Evolutionary conservation across 1,140 invertebrate species (phyloP).

Genomic region (Eufriesea mexicana): DNA sequence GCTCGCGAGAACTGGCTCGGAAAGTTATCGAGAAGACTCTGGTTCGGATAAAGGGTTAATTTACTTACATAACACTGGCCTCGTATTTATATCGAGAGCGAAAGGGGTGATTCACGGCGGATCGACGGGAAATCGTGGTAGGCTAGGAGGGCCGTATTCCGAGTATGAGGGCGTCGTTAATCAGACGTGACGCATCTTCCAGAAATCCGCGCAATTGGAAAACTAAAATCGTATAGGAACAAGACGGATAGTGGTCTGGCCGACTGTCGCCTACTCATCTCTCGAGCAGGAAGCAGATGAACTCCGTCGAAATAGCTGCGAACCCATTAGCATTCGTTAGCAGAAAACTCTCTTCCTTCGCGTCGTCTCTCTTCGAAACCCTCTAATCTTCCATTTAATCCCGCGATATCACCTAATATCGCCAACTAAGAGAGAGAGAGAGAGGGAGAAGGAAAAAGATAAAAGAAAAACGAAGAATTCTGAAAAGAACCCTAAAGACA

Average conservation of each 20-base stretch:
- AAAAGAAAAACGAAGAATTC: too few species aligned
- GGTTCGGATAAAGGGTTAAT: neutral
- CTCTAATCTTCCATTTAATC: too few species aligned
- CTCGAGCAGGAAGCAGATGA: slow-evolving; percentile 22
- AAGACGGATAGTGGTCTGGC: slow-evolving; percentile 22
- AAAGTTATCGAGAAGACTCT: neutral
- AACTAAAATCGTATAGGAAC: slow-evolving; percentile 45
- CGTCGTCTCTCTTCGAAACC: neutral
- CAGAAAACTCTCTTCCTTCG: neutral
- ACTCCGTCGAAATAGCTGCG: slow-evolving; percentile 24
- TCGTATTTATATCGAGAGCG: slow-evolving; percentile 7
- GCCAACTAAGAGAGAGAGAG: too few species aligned
- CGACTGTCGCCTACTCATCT: slow-evolving; percentile 36
- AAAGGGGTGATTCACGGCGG: slow-evolving; percentile 20
- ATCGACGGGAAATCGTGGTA: neutral
- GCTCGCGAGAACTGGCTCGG: too few species aligned
- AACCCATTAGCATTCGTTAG: slow-evolving; percentile 40
- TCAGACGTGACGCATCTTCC: slow-evolving; percentile 46
- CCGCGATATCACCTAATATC: too few species aligned
- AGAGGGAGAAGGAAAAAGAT: too few species aligned
- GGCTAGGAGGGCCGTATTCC: slow-evolving; percentile 20
- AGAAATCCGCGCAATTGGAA: slow-evolving; percentile 47
- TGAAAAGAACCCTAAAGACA: too few species aligned
- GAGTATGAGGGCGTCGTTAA: slow-evolving; percentile 48
- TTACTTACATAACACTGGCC: neutral